Percentiles rank a stretch among this genome's conserved stretches.
phyloP scores from a whole-genome alignment of 2,797 vertebrate species.

The Coreius guichenoti region DNA sequence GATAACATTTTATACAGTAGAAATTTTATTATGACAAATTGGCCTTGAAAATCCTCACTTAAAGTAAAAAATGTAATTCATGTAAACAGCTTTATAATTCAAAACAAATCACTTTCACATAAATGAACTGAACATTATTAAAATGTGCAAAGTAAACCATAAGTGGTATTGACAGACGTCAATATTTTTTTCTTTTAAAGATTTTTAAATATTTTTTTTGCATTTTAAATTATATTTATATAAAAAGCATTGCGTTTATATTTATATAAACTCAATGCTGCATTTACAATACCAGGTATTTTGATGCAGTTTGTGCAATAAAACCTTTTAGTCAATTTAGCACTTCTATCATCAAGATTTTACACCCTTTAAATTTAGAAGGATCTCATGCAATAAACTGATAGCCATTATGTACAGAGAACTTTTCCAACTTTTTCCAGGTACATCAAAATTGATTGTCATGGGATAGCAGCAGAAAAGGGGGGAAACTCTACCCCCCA shows the following conservation, averaged over 20 bases:
- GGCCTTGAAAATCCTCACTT: not conserved
- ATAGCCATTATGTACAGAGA: not conserved
- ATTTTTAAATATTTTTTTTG: no score
- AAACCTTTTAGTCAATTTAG: not conserved
- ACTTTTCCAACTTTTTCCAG: constrained; percentile 3
- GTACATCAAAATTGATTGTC: constrained; percentile 12
- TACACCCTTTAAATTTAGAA: not conserved
- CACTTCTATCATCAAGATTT: not conserved
- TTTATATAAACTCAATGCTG: not conserved
- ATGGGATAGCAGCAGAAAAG: constrained; percentile 1
- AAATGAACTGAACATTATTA: not conserved
- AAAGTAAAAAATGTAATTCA: no score
- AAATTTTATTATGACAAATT: not conserved
- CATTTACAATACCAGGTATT: not conserved
- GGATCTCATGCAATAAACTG: not conserved
- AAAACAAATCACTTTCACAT: not conserved
- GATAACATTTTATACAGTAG: not conserved
- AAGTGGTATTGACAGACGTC: not conserved
- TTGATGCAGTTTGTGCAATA: not conserved
- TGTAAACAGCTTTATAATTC: not conserved
- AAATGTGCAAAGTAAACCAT: not conserved
- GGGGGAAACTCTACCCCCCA: constrained; percentile 5
- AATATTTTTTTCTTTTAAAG: not conserved
- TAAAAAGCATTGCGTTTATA: not conserved
- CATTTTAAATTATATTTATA: not conserved